Conservation (phyloP, 2,888 invertebrate genomes). For the Amiota minor region DNA sequence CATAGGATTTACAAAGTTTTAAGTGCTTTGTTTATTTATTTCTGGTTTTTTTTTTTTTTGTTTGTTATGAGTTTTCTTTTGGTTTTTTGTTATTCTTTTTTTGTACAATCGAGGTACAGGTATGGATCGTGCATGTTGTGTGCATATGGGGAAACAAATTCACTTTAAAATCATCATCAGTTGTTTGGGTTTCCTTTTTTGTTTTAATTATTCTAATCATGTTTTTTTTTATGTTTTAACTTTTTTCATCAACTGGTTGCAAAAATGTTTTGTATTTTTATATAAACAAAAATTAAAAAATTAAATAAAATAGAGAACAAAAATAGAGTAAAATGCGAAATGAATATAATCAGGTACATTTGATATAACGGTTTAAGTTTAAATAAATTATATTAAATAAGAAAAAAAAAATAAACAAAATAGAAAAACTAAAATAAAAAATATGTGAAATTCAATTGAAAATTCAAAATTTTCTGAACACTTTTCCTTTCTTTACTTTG, state of each 20-base stretch:
- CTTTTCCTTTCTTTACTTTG: slow-evolving; percentile 58
- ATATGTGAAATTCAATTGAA: slow-evolving; percentile 48
- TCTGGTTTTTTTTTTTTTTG: slow-evolving; percentile 22
- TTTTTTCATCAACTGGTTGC: neutral
- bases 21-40: slow-evolving; percentile 13
- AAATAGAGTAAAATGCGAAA: slow-evolving; percentile 54
- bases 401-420: slow-evolving; percentile 38
- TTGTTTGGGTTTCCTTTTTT: neutral
- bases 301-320: neutral
- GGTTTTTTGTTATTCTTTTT: slow-evolving; percentile 35
- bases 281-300: slow-evolving; percentile 5
- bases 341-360: slow-evolving; percentile 68
- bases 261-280: slow-evolving; percentile 1
- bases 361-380: slow-evolving; percentile 59
- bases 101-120: slow-evolving; percentile 61
- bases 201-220: neutral
- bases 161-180: neutral
- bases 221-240: neutral
- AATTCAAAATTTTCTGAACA: slow-evolving; percentile 54
- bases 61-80: slow-evolving; percentile 27
- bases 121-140: slow-evolving; percentile 2
- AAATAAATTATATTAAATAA: slow-evolving; percentile 34
- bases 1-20: neutral
- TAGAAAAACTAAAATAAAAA: slow-evolving; percentile 55
- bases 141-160: neutral